These are phyloP conservation scores for Drosophila yooni DNA, from an alignment of 2,888 invertebrate genomes.

Conservation along the genomic window DNA sequence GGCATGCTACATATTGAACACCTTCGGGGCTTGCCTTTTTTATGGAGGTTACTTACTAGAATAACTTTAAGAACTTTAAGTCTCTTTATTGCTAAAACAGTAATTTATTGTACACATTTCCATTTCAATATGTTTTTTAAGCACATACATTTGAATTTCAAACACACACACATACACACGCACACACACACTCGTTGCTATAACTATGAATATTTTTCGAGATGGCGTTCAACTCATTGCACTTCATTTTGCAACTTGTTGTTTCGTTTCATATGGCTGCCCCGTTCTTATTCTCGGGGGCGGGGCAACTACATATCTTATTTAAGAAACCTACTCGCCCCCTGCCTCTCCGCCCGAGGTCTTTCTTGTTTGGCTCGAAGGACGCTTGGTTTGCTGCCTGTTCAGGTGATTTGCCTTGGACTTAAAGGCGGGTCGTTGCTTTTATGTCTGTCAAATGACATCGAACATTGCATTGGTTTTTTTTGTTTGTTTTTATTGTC, in stretches of 20 bases:
- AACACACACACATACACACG: neutral
- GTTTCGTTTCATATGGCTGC: neutral
- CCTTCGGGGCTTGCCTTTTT: neutral
- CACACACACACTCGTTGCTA: neutral
- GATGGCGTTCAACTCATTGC: slow-evolving; percentile 5
- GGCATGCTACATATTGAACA: neutral
- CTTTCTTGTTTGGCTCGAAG: neutral
- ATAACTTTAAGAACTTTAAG: neutral
- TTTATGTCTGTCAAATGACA: slow-evolving; percentile 53
- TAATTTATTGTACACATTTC: neutral
- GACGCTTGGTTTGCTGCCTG: slow-evolving; percentile 5
- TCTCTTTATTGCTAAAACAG: too few species aligned
- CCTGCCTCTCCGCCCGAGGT: neutral
- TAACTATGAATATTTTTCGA: neutral
- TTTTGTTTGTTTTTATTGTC: neutral
- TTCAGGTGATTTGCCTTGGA: slow-evolving; percentile 32
- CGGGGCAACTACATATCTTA: neutral
- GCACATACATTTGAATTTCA: neutral
- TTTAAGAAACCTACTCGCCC: neutral
- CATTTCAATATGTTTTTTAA: neutral
- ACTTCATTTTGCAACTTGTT: slow-evolving; percentile 7
- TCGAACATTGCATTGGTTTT: slow-evolving; percentile 31
- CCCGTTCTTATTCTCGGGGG: neutral
- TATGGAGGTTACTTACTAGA: neutral
- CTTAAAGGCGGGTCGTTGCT: slow-evolving; percentile 25